phyloP scores from a whole-genome alignment of 2,113 vertebrate species.

The Phylloscopus trochiloides region DNA sequence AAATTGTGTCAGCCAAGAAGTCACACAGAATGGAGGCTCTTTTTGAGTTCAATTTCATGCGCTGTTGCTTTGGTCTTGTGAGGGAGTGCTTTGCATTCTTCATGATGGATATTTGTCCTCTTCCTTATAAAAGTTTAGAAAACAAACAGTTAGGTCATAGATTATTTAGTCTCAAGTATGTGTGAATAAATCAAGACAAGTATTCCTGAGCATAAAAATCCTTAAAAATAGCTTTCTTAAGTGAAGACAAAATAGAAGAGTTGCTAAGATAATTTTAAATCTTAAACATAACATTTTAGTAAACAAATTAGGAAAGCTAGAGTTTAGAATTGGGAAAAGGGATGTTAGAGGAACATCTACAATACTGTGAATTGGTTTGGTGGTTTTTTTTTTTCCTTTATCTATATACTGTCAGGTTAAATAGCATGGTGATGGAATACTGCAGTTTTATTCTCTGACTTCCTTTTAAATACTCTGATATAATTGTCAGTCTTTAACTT shows the following conservation, averaged over 20 bases:
- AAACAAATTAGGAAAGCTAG: not conserved
- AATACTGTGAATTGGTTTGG: not conserved
- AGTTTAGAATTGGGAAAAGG: not conserved
- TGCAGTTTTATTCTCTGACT: not conserved
- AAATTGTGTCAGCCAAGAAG: constrained; percentile 83
- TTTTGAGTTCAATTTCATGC: constrained; percentile 84
- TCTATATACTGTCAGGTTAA: not conserved
- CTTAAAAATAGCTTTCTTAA: not conserved
- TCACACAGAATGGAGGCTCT: constrained; percentile 78
- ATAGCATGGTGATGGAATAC: not conserved
- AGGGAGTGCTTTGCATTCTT: constrained; percentile 70
- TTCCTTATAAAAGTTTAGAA: constrained; percentile 64
- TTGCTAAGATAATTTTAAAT: not conserved
- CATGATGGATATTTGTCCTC: constrained; percentile 52
- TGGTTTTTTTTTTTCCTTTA: not conserved
- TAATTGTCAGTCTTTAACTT: not conserved
- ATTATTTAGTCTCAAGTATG: constrained; percentile 26
- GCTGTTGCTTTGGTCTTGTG: constrained; percentile 77
- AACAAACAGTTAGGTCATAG: constrained; percentile 52
- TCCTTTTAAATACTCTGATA: not conserved
- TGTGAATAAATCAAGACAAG: not conserved
- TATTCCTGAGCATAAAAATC: not conserved
- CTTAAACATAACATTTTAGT: not conserved
- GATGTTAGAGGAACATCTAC: not conserved
- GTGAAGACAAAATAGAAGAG: not conserved